These are phyloP conservation scores for Nycticryphes semicollaris DNA, from an alignment of 2,113 vertebrate species.

Conservation along the genomic window DNA sequence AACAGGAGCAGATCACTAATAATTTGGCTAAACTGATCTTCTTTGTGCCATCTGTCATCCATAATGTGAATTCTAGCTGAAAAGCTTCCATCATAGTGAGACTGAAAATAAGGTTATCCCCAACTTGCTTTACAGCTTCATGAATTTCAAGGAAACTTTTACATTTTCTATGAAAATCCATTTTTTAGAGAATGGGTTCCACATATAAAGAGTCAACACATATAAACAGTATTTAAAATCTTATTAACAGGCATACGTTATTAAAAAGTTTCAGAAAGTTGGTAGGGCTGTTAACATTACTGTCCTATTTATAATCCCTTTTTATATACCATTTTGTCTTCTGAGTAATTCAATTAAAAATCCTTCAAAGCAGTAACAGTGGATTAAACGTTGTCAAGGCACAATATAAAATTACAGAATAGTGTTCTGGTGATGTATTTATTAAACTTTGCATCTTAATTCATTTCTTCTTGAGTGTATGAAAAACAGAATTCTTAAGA, in stretches of 20 bases:
- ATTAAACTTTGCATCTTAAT: conserved; percentile 55
- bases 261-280: conserved; percentile 56
- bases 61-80: not conserved
- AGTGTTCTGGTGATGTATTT: conserved; percentile 50
- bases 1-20: not conserved
- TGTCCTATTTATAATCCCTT: conserved; percentile 37
- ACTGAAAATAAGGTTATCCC: not conserved
- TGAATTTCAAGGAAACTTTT: conserved; percentile 43
- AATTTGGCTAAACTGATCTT: not conserved
- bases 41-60: not conserved
- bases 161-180: conserved; percentile 50
- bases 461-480: conserved; percentile 22
- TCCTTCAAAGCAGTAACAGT: conserved; percentile 64
- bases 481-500: conserved; percentile 20
- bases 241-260: conserved; percentile 56
- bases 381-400: conserved; percentile 67
- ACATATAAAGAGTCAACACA: not conserved
- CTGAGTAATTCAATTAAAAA: conserved; percentile 74
- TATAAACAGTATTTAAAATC: conserved; percentile 34
- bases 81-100: not conserved
- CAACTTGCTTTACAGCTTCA: conserved; percentile 23
- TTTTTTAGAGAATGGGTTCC: conserved; percentile 48
- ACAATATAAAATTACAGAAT: conserved; percentile 55
- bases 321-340: conserved; percentile 62
- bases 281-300: conserved; percentile 28